These are phyloP conservation scores for Podarcis muralis DNA, from an alignment of 2,113 vertebrate species.

Conservation along the genomic window DNA sequence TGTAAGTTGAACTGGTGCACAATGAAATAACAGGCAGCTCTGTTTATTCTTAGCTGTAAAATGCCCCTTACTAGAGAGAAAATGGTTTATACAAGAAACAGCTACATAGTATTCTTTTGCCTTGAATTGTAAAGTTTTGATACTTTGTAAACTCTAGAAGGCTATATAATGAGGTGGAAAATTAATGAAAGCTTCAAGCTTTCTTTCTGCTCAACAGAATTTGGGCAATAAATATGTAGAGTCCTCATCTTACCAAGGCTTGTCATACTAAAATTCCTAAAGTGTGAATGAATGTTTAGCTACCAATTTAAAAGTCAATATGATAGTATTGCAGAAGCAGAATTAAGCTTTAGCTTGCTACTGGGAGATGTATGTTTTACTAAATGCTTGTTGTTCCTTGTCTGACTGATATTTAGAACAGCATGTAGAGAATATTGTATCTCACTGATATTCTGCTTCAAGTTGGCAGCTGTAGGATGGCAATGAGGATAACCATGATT, in stretches of 20 bases:
- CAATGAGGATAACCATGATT: background rate
- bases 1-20: background rate
- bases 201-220: background rate
- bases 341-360: background rate
- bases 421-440: background rate
- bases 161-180: background rate
- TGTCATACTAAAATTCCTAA: background rate
- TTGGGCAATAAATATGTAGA: background rate
- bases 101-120: background rate
- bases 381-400: background rate
- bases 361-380: background rate
- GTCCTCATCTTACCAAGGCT: background rate
- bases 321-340: background rate
- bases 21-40: background rate
- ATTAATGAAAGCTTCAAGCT: background rate
- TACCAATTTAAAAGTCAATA: background rate
- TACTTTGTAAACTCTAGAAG: background rate
- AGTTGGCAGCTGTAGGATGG: background rate
- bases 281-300: background rate
- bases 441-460: conserved; percentile 9
- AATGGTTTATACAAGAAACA: background rate
- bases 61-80: background rate
- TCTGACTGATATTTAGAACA: conserved; percentile 3
- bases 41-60: background rate
- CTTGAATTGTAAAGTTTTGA: background rate